A percentile compares a stretch with the other conserved stretches of the same genome.
These are phyloP conservation scores for Gryon sp. DNA, from an alignment of 1,140 invertebrate genomes.

Conservation along the genomic window DNA sequence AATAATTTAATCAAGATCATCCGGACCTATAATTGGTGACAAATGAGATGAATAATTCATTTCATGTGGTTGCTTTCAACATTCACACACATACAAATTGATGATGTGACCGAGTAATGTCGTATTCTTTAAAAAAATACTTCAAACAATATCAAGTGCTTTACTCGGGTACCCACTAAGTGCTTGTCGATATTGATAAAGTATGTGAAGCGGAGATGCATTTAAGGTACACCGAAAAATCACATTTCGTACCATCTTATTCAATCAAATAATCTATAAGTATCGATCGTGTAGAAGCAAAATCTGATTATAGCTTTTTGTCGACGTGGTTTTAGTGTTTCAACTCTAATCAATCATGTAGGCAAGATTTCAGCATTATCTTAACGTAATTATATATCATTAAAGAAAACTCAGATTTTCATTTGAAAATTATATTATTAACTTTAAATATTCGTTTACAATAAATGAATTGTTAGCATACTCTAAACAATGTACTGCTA, in stretches of 20 bases:
- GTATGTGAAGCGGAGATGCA: conserved; percentile 33
- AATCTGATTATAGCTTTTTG: conserved; percentile 19
- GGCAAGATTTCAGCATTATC: too few species aligned
- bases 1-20: conserved; percentile 47
- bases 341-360: too few species aligned
- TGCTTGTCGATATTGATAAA: conserved; percentile 55
- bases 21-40: conserved; percentile 27
- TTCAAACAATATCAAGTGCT: conserved; percentile 41
- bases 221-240: conserved; percentile 54
- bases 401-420: too few species aligned
- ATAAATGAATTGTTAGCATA: too few species aligned
- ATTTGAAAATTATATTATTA: too few species aligned
- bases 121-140: conserved; percentile 42
- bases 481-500: too few species aligned
- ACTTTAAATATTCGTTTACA: too few species aligned
- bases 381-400: too few species aligned
- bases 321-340: conserved; percentile 4
- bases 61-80: neutral
- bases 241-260: conserved; percentile 37
- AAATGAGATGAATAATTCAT: conserved; percentile 39
- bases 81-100: neutral
- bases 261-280: conserved; percentile 36
- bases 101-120: too few species aligned
- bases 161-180: conserved; percentile 31
- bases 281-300: conserved; percentile 16